Evolutionary conservation across 2,113 vertebrate species (phyloP).

Genomic region (Nesogale talazaci): DNA sequence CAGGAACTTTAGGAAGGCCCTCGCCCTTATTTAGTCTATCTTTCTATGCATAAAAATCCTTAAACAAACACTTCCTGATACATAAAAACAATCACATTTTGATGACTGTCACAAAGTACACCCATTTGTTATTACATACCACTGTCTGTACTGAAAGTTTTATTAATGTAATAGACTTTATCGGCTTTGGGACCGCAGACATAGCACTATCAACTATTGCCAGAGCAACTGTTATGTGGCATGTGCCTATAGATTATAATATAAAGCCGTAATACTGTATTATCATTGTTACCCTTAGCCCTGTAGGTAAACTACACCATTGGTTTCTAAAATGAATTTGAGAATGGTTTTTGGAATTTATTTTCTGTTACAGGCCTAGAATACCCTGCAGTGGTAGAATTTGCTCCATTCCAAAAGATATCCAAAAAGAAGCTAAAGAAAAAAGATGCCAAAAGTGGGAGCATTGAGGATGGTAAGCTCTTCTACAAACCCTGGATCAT

Average conservation of each 20-base stretch:
- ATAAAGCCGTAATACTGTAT: neutral
- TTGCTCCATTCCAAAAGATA: conserved; percentile 98
- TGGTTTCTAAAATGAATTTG: conserved; percentile 23
- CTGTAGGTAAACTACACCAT: neutral
- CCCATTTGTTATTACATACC: neutral
- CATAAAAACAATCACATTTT: neutral
- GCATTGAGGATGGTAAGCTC: conserved; percentile 94
- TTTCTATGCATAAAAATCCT: neutral
- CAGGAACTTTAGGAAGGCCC: too few species aligned
- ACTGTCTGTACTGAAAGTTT: neutral
- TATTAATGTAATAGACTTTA: neutral
- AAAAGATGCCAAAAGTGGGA: conserved; percentile 96
- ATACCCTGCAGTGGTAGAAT: conserved; percentile 98
- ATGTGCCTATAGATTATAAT: neutral
- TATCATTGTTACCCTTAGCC: neutral
- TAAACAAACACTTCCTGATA: neutral
- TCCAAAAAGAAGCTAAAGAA: conserved; percentile 98
- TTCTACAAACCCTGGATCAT: neutral
- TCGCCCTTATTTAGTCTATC: neutral
- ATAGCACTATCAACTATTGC: neutral
- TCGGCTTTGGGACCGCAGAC: neutral
- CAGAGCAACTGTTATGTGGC: neutral
- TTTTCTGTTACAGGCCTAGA: conserved; percentile 91
- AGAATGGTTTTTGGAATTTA: conserved; percentile 39
- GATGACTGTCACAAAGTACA: too few species aligned